These are phyloP conservation scores for Drosophila ercepeae DNA, from an alignment of 1,140 invertebrate genomes.

Conservation along the genomic window DNA sequence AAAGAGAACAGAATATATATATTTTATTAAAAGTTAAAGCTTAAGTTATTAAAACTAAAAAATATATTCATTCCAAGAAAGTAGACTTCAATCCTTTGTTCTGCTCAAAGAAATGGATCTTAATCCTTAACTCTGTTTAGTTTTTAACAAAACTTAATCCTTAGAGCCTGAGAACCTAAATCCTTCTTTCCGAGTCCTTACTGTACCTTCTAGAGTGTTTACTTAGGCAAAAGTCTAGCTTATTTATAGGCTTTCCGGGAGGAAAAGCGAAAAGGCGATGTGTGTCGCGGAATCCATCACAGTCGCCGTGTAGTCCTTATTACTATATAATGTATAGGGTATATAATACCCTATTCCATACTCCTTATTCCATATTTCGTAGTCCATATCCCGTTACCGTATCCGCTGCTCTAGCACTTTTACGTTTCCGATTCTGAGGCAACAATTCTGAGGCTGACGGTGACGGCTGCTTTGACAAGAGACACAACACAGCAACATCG, in stretches of 20 bases:
- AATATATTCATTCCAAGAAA: too few species aligned
- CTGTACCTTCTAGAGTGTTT: background rate
- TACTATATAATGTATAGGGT: too few species aligned
- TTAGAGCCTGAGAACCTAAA: too few species aligned
- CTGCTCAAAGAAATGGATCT: too few species aligned
- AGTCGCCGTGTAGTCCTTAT: too few species aligned
- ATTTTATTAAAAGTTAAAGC: too few species aligned
- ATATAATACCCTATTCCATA: too few species aligned
- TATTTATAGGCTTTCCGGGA: constrained; percentile 35
- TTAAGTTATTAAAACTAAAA: too few species aligned
- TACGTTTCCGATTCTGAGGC: background rate
- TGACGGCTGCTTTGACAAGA: constrained; percentile 71
- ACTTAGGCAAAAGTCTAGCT: constrained; percentile 6
- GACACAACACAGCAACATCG: constrained; percentile 52
- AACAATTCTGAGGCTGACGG: constrained; percentile 10
- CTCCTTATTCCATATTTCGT: background rate
- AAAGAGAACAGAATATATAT: too few species aligned
- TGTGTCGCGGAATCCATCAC: constrained; percentile 1
- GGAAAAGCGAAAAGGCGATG: constrained; percentile 20
- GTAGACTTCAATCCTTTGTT: too few species aligned
- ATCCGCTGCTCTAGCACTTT: background rate
- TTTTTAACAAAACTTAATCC: too few species aligned
- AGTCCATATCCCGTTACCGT: background rate
- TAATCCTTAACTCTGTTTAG: too few species aligned
- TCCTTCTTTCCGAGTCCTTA: background rate